These are phyloP conservation scores for Harpagifer antarcticus DNA, from an alignment of 2,797 vertebrate species.

Conservation along the genomic window DNA sequence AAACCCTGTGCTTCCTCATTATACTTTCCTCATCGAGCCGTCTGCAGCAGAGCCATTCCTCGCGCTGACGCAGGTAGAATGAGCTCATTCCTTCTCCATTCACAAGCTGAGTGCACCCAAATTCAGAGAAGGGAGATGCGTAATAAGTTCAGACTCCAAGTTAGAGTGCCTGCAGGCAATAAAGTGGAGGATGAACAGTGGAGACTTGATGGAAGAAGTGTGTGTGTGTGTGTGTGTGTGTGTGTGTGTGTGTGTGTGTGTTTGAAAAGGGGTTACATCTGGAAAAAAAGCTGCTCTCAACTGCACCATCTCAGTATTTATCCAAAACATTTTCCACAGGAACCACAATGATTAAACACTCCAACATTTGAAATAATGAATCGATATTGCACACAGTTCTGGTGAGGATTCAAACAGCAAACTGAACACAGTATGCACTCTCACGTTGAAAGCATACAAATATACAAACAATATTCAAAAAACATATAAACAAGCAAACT, in stretches of 20 bases:
- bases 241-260: slow-evolving; percentile 42
- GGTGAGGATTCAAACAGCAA: slow-evolving; percentile 1
- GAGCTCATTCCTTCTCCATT: slow-evolving; percentile 67
- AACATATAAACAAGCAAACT: slow-evolving; percentile 9
- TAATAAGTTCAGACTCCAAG: slow-evolving; percentile 75
- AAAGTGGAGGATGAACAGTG: slow-evolving; percentile 68
- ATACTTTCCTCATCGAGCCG: slow-evolving; percentile 50
- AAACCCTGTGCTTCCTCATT: slow-evolving; percentile 66
- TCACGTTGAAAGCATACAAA: not conserved
- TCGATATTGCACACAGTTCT: not conserved
- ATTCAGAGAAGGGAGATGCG: slow-evolving; percentile 64
- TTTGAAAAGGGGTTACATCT: slow-evolving; percentile 30
- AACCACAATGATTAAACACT: slow-evolving; percentile 14
- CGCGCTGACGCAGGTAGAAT: slow-evolving; percentile 71
- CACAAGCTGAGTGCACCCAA: slow-evolving; percentile 68
- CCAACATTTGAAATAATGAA: slow-evolving; percentile 18
- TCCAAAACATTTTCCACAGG: slow-evolving; percentile 15
- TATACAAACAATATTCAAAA: not conserved
- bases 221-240: slow-evolving; percentile 46
- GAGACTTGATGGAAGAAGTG: slow-evolving; percentile 60
- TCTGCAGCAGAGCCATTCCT: slow-evolving; percentile 53
- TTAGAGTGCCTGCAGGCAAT: slow-evolving; percentile 72
- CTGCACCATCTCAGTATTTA: slow-evolving; percentile 19
- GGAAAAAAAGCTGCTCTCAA: slow-evolving; percentile 3
- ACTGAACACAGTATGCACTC: not conserved